Base-by-base conservation (phyloP, 2,113 vertebrate genomes). In the Gobiocypris rarus region DNA sequence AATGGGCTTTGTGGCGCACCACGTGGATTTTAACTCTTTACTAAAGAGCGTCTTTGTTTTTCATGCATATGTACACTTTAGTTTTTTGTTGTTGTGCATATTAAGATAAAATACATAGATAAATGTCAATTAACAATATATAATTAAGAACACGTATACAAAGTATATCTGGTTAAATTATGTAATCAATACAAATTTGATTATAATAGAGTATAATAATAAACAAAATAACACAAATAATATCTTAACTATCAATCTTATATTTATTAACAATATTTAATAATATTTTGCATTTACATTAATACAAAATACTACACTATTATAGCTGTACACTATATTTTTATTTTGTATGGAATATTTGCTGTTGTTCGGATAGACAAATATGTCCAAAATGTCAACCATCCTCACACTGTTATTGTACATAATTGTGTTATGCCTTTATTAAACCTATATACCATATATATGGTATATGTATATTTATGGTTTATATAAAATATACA, bases 21-120 rank as follows among this genome's bases (percentile, higher is more conserved):
- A 92, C 91, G 91, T 94, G 92, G 89, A 92, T 88, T 86, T 89
- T 83, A 83, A 89, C 87, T 78, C 59, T 87, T 86, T 78, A 17
- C 45, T 63, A 76, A 65, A 71, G 50, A 48, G 22, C 7, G 50
- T 24, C 28, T 79, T 84, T 58, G 15, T 45, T 19, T 48, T 38
- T 13, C 28, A 48, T 54, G 10, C 31, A 19, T 67, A 19, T 17
- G 31, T 31, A 17, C 61, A 65, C 14, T 38, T 38, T 38, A 54
- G 17, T 2, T 6, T 1, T 26, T 28, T 58, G 50, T 65, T 38
- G 4, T 6, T 38, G 5, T 75, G 14, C 41, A 24, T 26, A 34
- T 19, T 48, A 15, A 17, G 4, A 24, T 22, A 59, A 59, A 59
- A 11, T 24, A 11, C 61, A 31, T 31, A 31, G 34, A 70, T 4